Conservation (phyloP, 2,888 invertebrate genomes). For the Dicyrtoma fusca region DNA sequence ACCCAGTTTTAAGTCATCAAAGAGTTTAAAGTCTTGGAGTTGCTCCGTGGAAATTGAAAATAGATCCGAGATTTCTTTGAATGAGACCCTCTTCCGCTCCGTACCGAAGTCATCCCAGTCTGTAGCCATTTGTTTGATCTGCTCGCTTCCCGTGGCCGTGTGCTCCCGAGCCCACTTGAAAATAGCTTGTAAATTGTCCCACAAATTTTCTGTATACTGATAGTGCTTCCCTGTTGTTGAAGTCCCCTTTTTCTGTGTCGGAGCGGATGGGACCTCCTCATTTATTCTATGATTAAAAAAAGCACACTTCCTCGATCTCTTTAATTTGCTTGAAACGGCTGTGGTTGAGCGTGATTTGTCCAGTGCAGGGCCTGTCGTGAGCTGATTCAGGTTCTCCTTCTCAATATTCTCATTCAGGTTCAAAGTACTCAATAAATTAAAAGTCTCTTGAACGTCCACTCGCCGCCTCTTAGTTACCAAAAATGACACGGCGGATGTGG, state of each 20-base stretch:
- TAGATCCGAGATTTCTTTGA: conserved; percentile 25
- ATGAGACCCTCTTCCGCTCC: neutral
- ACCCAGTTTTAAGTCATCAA: conserved; percentile 1
- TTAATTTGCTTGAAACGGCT: too few relatives aligned
- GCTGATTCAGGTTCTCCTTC: neutral
- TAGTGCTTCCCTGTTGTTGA: neutral
- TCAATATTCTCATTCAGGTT: conserved; percentile 6
- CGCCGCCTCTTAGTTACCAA: conserved; percentile 10
- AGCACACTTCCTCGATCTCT: neutral
- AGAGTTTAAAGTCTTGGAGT: conserved; percentile 24
- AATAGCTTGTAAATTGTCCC: conserved; percentile 2
- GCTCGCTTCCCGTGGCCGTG: neutral
- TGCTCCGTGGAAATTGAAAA: conserved; percentile 1
- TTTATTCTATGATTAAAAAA: neutral
- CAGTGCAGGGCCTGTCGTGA: neutral
- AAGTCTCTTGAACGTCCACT: neutral
- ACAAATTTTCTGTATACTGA: neutral
- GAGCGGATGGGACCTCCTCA: neutral
- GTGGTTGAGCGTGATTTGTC: neutral
- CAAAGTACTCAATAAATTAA: neutral
- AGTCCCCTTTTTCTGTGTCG: neutral
- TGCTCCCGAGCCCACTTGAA: conserved; percentile 18
- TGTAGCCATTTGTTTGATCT: neutral
- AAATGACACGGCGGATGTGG: neutral
- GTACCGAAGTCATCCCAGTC: neutral